phyloP scores from a whole-genome alignment of 2,888 invertebrate species.

The Leucania comma region DNA sequence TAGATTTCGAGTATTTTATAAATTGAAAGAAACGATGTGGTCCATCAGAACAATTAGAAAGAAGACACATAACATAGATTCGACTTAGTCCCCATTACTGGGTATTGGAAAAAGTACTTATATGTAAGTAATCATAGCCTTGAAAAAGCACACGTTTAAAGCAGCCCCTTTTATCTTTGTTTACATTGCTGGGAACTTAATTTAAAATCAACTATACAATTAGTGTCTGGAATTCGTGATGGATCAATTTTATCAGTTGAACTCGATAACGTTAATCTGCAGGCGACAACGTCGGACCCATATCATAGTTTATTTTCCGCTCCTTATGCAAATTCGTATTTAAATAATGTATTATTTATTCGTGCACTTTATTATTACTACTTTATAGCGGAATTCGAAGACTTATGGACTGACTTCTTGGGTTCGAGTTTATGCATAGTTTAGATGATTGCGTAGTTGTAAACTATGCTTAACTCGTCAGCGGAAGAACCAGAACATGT shows the following conservation, averaged over 20 bases:
- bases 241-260: constrained; percentile 45
- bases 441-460: not conserved
- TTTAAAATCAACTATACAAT: constrained; percentile 32
- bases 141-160: not conserved
- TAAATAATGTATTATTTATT: constrained; percentile 34
- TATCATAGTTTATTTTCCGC: constrained; percentile 43
- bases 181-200: constrained; percentile 12
- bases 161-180: not conserved
- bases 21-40: no score
- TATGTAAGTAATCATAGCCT: not conserved
- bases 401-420: constrained; percentile 10
- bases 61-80: not conserved
- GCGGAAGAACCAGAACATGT: not conserved
- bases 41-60: not conserved
- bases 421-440: constrained; percentile 1
- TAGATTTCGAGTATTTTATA: not conserved
- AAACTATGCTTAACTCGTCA: constrained; percentile 1
- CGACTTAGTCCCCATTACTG: not conserved
- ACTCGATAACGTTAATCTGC: constrained; percentile 40
- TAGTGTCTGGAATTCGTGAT: constrained; percentile 30
- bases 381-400: constrained; percentile 2
- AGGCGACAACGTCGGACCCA: constrained; percentile 35
- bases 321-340: constrained; percentile 34
- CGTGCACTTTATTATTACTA: constrained; percentile 24
- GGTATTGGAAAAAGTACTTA: not conserved